Conservation (phyloP, 2,113 vertebrate genomes). For the Meriones unguiculatus region DNA sequence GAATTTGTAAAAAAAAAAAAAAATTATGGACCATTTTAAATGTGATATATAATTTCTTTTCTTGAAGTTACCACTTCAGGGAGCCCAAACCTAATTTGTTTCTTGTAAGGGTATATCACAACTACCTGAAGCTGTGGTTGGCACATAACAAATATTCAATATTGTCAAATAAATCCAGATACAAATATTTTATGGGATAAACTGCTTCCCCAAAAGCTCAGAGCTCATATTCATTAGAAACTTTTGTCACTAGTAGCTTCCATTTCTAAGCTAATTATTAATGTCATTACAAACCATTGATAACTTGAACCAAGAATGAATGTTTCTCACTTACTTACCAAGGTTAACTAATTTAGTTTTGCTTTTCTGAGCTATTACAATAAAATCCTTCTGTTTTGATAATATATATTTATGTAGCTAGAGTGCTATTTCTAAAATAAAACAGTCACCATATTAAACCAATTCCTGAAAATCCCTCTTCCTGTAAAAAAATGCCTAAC, state of each 20-base stretch:
- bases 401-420: not conserved
- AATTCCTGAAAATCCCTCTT: not conserved
- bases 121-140: not conserved
- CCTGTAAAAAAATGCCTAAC: not conserved
- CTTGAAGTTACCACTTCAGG: not conserved
- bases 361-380: not conserved
- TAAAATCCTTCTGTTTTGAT: not conserved
- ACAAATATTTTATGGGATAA: not conserved
- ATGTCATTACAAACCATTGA: not conserved
- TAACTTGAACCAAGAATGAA: not conserved
- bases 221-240: not conserved
- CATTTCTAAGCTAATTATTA: not conserved
- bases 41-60: not conserved
- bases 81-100: not conserved
- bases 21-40: not conserved
- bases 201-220: not conserved
- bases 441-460: not conserved
- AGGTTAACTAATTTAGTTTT: not conserved
- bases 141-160: not conserved
- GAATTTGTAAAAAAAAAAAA: not conserved
- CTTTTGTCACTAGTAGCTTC: not conserved
- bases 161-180: not conserved
- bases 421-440: not conserved
- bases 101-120: not conserved
- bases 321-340: not conserved